Evolutionary conservation across 1,140 invertebrate species (phyloP).

Genomic region (Macrosteles quadrilineatus): DNA sequence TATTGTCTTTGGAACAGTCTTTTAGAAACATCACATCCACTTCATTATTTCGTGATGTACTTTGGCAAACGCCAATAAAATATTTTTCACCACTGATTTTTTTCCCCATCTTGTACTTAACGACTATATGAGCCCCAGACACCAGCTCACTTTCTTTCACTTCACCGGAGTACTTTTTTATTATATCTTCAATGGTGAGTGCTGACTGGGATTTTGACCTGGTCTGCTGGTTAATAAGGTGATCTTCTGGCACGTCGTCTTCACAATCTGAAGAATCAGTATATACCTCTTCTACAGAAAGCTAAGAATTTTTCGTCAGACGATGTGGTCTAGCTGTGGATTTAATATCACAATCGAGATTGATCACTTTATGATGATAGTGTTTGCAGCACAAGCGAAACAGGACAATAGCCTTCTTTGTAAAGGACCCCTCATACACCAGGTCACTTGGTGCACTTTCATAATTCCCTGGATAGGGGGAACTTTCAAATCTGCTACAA

Average conservation of each 20-base stretch:
- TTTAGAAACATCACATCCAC: constrained; percentile 2
- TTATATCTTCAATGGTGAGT: background rate
- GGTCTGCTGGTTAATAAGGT: background rate
- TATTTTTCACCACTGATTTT: background rate
- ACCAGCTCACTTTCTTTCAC: background rate
- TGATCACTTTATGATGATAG: background rate
- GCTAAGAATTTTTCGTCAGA: background rate
- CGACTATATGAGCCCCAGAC: background rate
- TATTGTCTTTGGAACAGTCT: background rate
- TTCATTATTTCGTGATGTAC: background rate
- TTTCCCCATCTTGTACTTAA: background rate
- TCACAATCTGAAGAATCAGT: background rate
- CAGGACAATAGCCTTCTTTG: background rate
- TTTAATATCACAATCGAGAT: background rate
- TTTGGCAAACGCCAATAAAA: constrained; percentile 15
- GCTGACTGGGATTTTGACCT: too few relatives aligned
- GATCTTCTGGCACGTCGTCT: background rate
- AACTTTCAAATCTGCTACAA: background rate
- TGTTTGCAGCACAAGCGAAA: too few relatives aligned
- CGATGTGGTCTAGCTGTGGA: background rate
- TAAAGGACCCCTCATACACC: background rate
- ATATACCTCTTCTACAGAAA: background rate
- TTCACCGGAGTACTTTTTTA: too few relatives aligned
- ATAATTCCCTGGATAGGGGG: background rate
- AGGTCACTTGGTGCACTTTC: background rate